Base-by-base conservation (phyloP, 53 echinoderm and acorn worm species). In the Antedon mediterranea region DNA sequence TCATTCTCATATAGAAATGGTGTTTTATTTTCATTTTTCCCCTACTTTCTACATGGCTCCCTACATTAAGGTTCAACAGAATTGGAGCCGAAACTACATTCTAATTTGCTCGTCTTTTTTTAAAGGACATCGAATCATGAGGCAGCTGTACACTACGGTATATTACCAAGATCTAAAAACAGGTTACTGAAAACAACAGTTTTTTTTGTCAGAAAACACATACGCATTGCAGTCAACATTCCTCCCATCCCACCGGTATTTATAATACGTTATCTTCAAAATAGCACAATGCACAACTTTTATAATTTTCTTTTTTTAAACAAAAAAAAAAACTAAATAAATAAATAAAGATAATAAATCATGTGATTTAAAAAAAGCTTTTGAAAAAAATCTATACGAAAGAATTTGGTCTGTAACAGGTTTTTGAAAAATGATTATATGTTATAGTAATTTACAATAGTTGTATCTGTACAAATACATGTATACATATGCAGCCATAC, bases 1-100 rank as follows among this genome's bases (percentile, higher is more conserved):
- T 57, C 37, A 57, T 57, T 57, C 57, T 57, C 57, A 57, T 57
- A 57, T 57, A 57, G 57, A 57, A 57, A 57, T 57, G 57, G 57
- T 57, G 57, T 57, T 57, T 57, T 57, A 57, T 57, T 57, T 57
- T 57, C 57, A 57, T 57, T 57, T 37, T 57, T 57, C 57, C 57
- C 57, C 57, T 57, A 57, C 57, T 57, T 6, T 57, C 57, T 57
- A 57, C 57, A 57, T 18, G 57, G 57, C 57, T 57, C 57, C 57
- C 57, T 57, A 57, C 15, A 23, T 57, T 57, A 2, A 57, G 57
- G 57, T 18, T 57, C 23, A 57, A 57, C 57, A 57, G 57, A 57
- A 57, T 57, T 57, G 14, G 20, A 57, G 57, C 57, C 57, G 2
- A 11, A 8, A 57, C 57, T 57, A 57, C 57, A 18, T 18, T 57